Base-by-base conservation (phyloP, 2,797 vertebrate species). In the Podargus strigoides region DNA sequence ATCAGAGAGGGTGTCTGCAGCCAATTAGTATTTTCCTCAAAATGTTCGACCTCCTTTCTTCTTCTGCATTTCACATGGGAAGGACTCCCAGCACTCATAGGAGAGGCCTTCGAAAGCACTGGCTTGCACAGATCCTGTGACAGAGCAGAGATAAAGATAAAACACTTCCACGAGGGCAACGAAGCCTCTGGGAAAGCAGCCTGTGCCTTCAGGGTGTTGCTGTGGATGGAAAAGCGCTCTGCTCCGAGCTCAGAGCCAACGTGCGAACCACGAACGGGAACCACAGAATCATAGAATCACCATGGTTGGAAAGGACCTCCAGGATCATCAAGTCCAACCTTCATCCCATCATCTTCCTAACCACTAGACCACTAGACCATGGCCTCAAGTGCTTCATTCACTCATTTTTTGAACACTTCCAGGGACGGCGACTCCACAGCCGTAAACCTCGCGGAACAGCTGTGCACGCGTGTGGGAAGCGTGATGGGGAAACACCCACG, bases 51-150 rank as follows among this genome's bases (percentile, higher is more conserved):
- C n/a, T n/a, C n/a, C n/a, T n/a, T n/a, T n/a, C n/a, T n/a, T n/a
- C n/a, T n/a, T n/a, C n/a, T n/a, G n/a, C n/a, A n/a, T 80, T 95
- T 86, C 87, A 76, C 36, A 8, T 52, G 94, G 78, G 55, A 76
- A 73, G 18, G 53, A 52, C 82, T 85, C 12, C 5, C 15, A 82
- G 50, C 70, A 85, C 58, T n/a, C 74, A n/a, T 9, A 12, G 47
- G 52, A 87, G 64, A 84, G 49, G 44, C 68, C 14, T 85, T 77
- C n/a, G 58, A 42, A 56, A 67, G 41, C 14, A 14, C 41, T 36
- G 73, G 24, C 59, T 80, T 37, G 30, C 32, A 70, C 63, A 64
- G 32, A 44, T 17, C 17, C 50, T 76, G 0, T 18, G 56, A 26
- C 70, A 86, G 62, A 78, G 4, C 52, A 55, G 44, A 68, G 30